A percentile compares a stretch with the other conserved stretches of the same genome.
These are phyloP conservation scores for Anoplolepis gracilipes DNA, from an alignment of 1,140 invertebrate genomes.

Conservation along the genomic window DNA sequence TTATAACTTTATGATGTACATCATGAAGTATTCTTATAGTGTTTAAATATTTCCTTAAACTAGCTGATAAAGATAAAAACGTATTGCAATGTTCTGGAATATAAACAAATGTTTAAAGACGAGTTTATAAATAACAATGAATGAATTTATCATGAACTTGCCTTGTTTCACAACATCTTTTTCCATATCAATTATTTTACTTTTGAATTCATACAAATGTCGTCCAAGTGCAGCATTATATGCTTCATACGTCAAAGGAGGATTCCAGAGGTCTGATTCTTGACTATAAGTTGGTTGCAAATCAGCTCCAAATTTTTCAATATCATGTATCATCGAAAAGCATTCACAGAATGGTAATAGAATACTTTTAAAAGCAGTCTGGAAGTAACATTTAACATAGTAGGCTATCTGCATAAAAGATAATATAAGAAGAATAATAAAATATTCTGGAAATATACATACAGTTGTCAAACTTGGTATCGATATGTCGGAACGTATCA, in stretches of 20 bases:
- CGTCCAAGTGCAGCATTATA: constrained; percentile 78
- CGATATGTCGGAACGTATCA: constrained; percentile 78
- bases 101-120: constrained; percentile 49
- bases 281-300: constrained; percentile 67
- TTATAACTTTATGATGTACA: constrained; percentile 82
- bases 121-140: neutral
- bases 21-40: constrained; percentile 82
- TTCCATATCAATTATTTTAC: constrained; percentile 78
- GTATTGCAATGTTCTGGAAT: constrained; percentile 80
- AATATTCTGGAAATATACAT: constrained; percentile 26
- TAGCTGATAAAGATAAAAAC: constrained; percentile 81
- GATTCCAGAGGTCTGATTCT: constrained; percentile 61
- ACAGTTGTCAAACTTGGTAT: constrained; percentile 83
- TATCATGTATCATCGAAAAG: constrained; percentile 80
- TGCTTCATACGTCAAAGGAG: constrained; percentile 82
- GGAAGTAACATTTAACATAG: constrained; percentile 31
- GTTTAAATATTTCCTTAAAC: constrained; percentile 80
- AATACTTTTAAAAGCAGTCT: constrained; percentile 81
- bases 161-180: constrained; percentile 81
- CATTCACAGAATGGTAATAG: constrained; percentile 79
- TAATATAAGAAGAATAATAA: neutral
- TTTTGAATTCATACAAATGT: constrained; percentile 77
- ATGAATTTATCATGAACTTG: constrained; percentile 61
- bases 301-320: constrained; percentile 79
- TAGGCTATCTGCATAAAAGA: constrained; percentile 4